phyloP scores from a whole-genome alignment of 2,888 invertebrate genomes.

The Chloroclysta siterata region DNA sequence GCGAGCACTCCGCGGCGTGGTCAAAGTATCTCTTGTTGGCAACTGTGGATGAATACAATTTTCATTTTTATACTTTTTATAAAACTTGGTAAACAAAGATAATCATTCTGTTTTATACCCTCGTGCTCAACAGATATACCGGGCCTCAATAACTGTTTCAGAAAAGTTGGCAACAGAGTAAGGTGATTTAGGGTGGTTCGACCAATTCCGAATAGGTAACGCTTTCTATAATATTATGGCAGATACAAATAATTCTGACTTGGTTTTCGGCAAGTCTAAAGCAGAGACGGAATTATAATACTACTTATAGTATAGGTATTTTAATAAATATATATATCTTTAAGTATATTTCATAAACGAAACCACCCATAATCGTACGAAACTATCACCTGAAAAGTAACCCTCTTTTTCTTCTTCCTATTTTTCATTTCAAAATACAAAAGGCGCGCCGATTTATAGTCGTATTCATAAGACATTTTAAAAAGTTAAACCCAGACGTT shows the following conservation, averaged over 20 bases:
- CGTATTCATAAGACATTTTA: conserved; percentile 72
- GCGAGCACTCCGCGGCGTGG: conserved; percentile 79
- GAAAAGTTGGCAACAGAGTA: too few species aligned
- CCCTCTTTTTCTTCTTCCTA: conserved; percentile 70
- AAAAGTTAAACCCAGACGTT: conserved; percentile 38
- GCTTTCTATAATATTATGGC: too few species aligned
- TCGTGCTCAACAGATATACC: neutral
- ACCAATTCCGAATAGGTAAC: too few species aligned
- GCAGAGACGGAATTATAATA: too few species aligned
- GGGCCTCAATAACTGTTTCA: too few species aligned
- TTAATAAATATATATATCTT: too few species aligned
- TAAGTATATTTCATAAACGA: too few species aligned
- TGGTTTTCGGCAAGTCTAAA: too few species aligned
- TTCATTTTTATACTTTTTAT: neutral
- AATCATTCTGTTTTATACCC: neutral
- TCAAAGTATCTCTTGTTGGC: conserved; percentile 74
- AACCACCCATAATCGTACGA: too few species aligned
- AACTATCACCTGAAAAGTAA: conserved; percentile 71
- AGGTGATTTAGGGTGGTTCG: too few species aligned
- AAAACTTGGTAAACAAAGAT: neutral
- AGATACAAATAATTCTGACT: too few species aligned
- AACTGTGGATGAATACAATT: conserved; percentile 60
- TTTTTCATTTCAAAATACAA: conserved; percentile 73
- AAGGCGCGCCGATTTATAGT: conserved; percentile 64
- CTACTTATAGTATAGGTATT: too few species aligned